These are phyloP conservation scores for Sebastes fasciatus DNA, from an alignment of 2,113 vertebrate species.

Conservation along the genomic window DNA sequence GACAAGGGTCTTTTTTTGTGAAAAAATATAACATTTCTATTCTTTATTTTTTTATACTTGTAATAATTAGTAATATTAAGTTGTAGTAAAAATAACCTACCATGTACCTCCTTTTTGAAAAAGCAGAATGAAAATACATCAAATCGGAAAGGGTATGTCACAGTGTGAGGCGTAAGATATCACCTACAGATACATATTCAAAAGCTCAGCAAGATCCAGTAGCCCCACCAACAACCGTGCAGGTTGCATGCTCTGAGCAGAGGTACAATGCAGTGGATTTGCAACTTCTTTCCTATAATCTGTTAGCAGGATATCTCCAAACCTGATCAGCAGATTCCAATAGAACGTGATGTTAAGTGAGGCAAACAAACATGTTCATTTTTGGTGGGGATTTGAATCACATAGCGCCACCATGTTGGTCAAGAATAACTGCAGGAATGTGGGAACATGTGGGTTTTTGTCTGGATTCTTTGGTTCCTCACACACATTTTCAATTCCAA, in stretches of 20 bases:
- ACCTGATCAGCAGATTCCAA: too few relatives aligned
- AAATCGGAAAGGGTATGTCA: constrained; percentile 20
- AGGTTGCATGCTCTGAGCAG: constrained; percentile 31
- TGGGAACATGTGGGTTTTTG: neutral
- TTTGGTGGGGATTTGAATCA: neutral
- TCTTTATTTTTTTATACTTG: neutral
- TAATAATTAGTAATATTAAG: too few relatives aligned
- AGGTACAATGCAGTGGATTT: constrained; percentile 16
- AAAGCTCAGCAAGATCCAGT: constrained; percentile 22
- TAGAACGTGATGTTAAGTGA: neutral
- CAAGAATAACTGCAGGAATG: too few relatives aligned
- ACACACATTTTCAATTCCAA: neutral
- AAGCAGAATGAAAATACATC: neutral
- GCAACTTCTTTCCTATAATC: neutral
- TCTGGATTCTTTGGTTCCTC: neutral
- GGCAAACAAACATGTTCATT: neutral
- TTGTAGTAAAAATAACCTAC: neutral
- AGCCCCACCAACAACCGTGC: constrained; percentile 12
- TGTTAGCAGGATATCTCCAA: neutral
- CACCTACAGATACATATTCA: constrained; percentile 24
- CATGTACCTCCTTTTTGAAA: neutral
- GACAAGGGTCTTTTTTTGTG: neutral
- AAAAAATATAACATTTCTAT: neutral
- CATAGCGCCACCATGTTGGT: neutral
- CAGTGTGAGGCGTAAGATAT: constrained; percentile 32